Evolutionary conservation across 1,140 invertebrate genomes (phyloP).

Genomic region (Tribolium castaneum): DNA sequence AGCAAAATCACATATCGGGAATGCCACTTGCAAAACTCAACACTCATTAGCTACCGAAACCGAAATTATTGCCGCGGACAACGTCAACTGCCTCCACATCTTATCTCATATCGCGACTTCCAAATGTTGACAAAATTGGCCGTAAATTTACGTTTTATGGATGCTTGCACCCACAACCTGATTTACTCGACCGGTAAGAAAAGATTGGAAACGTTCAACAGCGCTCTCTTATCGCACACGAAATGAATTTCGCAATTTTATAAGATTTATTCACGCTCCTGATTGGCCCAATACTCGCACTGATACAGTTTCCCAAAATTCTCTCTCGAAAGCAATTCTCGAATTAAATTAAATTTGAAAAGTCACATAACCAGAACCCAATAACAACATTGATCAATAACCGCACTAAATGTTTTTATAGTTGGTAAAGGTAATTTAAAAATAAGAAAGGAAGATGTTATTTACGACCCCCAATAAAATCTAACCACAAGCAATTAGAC

Average conservation of each 20-base stretch:
- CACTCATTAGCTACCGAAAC: conserved; percentile 50
- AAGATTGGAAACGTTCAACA: not conserved
- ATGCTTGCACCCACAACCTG: not conserved
- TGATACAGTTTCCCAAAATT: not conserved
- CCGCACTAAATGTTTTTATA: too few relatives aligned
- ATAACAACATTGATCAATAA: too few relatives aligned
- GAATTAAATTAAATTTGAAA: too few relatives aligned
- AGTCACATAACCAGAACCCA: too few relatives aligned
- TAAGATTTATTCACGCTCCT: not conserved
- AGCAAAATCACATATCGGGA: conserved; percentile 53
- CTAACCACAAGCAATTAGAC: too few relatives aligned
- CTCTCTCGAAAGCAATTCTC: too few relatives aligned
- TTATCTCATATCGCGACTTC: not conserved
- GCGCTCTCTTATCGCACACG: not conserved
- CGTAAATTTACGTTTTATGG: not conserved
- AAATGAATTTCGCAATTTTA: not conserved
- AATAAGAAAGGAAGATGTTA: too few relatives aligned
- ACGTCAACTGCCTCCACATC: not conserved
- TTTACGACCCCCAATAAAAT: too few relatives aligned
- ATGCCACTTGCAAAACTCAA: conserved; percentile 42
- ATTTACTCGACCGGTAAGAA: conserved; percentile 28
- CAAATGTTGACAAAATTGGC: not conserved
- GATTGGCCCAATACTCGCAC: not conserved
- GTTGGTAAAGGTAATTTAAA: too few relatives aligned
- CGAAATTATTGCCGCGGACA: not conserved